phyloP scores from a whole-genome alignment of 2,113 vertebrate species.

The Spermophilus dauricus region DNA sequence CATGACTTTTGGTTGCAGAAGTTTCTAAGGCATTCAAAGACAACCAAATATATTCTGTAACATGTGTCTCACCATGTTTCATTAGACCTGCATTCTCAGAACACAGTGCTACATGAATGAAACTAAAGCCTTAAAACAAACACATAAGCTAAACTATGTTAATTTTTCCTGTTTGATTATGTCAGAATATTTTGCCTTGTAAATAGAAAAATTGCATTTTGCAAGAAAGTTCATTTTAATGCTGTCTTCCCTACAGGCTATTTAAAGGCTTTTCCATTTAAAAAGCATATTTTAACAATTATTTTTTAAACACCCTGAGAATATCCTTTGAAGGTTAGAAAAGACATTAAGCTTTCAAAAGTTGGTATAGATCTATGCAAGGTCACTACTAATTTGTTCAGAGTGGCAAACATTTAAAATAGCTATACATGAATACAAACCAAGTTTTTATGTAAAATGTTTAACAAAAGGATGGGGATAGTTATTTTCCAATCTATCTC shows the following conservation, averaged over 20 bases:
- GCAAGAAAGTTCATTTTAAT: constrained; percentile 11
- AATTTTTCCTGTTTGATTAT: neutral
- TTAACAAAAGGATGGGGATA: constrained; percentile 32
- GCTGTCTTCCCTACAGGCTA: neutral
- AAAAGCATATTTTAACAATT: constrained; percentile 72
- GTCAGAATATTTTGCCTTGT: neutral
- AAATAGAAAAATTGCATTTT: constrained; percentile 15
- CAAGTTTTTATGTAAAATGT: constrained; percentile 55
- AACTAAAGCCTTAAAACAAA: constrained; percentile 31
- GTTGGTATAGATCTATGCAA: constrained; percentile 46
- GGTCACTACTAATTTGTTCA: constrained; percentile 74
- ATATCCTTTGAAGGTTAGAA: constrained; percentile 69
- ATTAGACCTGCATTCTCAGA: neutral
- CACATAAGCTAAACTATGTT: neutral
- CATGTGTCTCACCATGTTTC: neutral
- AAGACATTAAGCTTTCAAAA: constrained; percentile 70
- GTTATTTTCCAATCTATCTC: neutral
- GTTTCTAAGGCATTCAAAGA: neutral
- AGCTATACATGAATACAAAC: constrained; percentile 41
- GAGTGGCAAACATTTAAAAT: constrained; percentile 59
- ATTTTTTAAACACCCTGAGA: constrained; percentile 46
- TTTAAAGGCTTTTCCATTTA: constrained; percentile 52
- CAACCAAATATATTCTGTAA: neutral
- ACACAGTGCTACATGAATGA: neutral
- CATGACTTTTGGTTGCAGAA: neutral